Evolutionary conservation across 2,113 vertebrate species (phyloP).

Genomic region (Trinectes maculatus): DNA sequence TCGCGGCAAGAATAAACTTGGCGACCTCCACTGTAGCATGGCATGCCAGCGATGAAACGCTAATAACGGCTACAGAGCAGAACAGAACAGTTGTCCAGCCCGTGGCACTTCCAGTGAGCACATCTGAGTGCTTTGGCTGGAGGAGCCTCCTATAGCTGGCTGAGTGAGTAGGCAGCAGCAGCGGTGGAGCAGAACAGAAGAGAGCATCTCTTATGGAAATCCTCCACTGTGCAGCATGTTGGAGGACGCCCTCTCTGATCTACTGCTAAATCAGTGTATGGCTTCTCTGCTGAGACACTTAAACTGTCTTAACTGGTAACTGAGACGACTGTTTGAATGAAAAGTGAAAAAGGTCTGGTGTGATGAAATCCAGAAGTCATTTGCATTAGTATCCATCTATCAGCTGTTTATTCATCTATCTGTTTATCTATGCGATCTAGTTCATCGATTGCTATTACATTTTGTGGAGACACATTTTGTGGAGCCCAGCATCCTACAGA

Average conservation of each 20-base stretch:
- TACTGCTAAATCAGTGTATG: slow-evolving; percentile 37
- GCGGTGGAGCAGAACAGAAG: slow-evolving; percentile 68
- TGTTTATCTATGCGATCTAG: not conserved
- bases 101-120: slow-evolving; percentile 62
- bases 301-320: slow-evolving; percentile 12
- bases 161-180: slow-evolving; percentile 70
- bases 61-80: slow-evolving; percentile 61
- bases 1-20: slow-evolving; percentile 29
- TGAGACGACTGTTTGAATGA: slow-evolving; percentile 21
- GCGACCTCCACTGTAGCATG: slow-evolving; percentile 41
- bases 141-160: slow-evolving; percentile 71
- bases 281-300: slow-evolving; percentile 20
- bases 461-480: not conserved
- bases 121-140: slow-evolving; percentile 68
- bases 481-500: not conserved
- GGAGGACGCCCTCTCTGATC: slow-evolving; percentile 52
- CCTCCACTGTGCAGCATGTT: slow-evolving; percentile 38
- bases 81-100: slow-evolving; percentile 75
- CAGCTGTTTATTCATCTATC: not conserved
- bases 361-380: slow-evolving; percentile 42
- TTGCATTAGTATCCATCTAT: no score
- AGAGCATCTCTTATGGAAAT: slow-evolving; percentile 65
- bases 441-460: not conserved
- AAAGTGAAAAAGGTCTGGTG: slow-evolving; percentile 7
- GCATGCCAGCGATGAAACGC: slow-evolving; percentile 48